These are phyloP conservation scores for Agriopis aurantiaria DNA, from an alignment of 2,888 invertebrate species.

Conservation along the genomic window DNA sequence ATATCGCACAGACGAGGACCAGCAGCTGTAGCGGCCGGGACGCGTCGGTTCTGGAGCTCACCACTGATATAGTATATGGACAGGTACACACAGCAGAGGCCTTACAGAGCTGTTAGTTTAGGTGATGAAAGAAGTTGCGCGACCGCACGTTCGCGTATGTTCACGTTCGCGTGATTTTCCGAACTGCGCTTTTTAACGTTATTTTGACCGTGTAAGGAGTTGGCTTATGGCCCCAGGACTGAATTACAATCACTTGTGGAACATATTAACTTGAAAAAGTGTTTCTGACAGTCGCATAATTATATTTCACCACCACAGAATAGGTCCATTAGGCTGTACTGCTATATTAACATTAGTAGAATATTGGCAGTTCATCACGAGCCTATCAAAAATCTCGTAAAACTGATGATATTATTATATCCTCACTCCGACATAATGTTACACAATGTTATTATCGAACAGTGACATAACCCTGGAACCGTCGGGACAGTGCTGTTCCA, in stretches of 20 bases:
- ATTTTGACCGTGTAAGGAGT: too few species aligned
- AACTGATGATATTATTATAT: conserved; percentile 9
- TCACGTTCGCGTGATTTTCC: too few species aligned
- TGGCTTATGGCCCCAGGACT: too few species aligned
- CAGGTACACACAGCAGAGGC: background rate
- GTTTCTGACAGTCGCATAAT: too few species aligned
- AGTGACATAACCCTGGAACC: background rate
- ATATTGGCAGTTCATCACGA: conserved; percentile 6
- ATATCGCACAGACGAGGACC: too few species aligned
- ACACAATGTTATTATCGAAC: conserved; percentile 6
- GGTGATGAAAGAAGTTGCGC: too few species aligned
- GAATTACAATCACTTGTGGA: background rate
- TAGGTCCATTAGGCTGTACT: background rate
- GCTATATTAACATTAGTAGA: conserved; percentile 4
- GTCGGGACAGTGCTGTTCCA: background rate
- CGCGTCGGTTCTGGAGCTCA: too few species aligned
- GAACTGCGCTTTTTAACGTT: too few species aligned
- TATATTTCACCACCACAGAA: background rate
- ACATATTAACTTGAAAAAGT: background rate
- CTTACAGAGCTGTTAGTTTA: too few species aligned
- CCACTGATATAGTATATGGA: too few species aligned
- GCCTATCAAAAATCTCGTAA: conserved; percentile 6
- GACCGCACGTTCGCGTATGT: too few species aligned
- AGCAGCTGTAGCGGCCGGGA: too few species aligned
- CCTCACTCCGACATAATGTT: conserved; percentile 1